Evolutionary conservation across 2,797 vertebrate species (phyloP).

Genomic region (Allobates femoralis): DNA sequence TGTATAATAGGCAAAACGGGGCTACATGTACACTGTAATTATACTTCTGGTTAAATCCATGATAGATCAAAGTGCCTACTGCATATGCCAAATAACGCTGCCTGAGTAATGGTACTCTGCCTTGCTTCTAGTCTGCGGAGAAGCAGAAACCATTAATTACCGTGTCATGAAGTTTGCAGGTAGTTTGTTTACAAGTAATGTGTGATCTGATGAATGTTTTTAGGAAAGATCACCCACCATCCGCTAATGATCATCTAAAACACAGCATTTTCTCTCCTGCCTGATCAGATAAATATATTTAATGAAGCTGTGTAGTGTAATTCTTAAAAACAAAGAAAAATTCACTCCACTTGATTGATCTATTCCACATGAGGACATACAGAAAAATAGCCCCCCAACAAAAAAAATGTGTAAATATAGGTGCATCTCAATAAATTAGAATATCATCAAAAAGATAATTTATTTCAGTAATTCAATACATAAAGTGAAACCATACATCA

Average conservation of each 20-base stretch:
- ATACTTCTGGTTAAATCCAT: constrained; percentile 7
- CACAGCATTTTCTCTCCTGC: neutral
- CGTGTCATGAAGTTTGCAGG: constrained; percentile 14
- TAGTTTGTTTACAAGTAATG: constrained; percentile 6
- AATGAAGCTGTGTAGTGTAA: neutral
- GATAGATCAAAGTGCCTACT: constrained; percentile 5
- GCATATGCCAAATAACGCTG: neutral
- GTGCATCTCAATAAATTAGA: too few relatives aligned
- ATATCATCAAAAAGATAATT: too few relatives aligned
- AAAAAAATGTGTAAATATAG: too few relatives aligned
- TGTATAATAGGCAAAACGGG: neutral
- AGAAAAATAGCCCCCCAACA: too few relatives aligned
- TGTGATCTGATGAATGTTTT: neutral
- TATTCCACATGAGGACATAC: neutral
- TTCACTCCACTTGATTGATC: too few relatives aligned
- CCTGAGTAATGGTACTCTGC: neutral
- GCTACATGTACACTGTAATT: constrained; percentile 4
- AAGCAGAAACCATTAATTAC: constrained; percentile 24
- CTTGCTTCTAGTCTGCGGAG: neutral
- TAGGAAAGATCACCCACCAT: neutral
- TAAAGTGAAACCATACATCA: too few relatives aligned
- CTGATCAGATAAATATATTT: neutral
- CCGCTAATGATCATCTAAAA: constrained; percentile 12
- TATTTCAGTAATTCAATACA: too few relatives aligned
- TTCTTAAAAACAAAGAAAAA: too few relatives aligned